Evolutionary conservation across 1,140 invertebrate species (phyloP), one percentile per base, ranked within the genome.

Genomic region (Pissodes strobi): DNA sequence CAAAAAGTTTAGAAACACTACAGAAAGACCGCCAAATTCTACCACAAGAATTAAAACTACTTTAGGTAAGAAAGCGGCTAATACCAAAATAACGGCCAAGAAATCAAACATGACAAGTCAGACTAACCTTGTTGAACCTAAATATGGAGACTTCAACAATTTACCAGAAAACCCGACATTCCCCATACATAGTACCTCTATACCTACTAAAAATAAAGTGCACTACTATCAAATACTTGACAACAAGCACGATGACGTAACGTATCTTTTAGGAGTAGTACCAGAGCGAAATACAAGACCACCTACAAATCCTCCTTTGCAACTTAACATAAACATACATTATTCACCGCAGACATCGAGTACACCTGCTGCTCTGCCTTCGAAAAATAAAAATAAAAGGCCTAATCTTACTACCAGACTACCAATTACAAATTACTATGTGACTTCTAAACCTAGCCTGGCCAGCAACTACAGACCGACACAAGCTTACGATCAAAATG

Each of bases 251-350:
- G 19, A 21, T 45, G 30, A 59, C 57, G 27, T 68, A 12, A 71
- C 68, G 9, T 69, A 67, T 41, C 49, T 70, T 12, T 58, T 68
- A 23, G 69, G 60, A 13, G 19, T 64, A 18, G 60, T 70, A 12
- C 27, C 49, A 1, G 45, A 51, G 25, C 43, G 37, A 0, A 60
- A 61, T 25, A 66, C 57, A 15, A 61, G 19, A 41, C 23, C 56
- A 10, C 52, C 25, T 25, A 3, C 18, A n/a, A 39, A 49, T 8
- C 21, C 21, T 22, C 61, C 72, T 27, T 13, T 71, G n/a, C 67
- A 75, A 65, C 67, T 77, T 6, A 74, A 76, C 45, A 75, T 77
- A 22, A 77, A 77, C 55, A 77, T 77, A 27, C 70, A 77, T 22
- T 73, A 73, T 39, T 70, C 66, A 39, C 64, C 23, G 22, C 53